phyloP scores from a whole-genome alignment of 2,888 invertebrate genomes.

The Masnerella sp. region DNA sequence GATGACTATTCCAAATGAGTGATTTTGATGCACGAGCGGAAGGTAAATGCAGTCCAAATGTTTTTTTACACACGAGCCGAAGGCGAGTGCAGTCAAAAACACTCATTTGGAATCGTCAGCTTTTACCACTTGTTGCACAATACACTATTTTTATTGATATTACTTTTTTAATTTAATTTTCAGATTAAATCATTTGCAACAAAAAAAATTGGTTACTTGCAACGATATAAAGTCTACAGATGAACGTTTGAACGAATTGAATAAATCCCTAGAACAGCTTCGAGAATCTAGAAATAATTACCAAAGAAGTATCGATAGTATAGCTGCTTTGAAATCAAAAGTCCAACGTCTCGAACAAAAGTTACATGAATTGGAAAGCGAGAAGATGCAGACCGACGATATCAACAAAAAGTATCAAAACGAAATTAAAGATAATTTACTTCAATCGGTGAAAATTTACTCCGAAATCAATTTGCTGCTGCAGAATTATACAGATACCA shows the following conservation, averaged over 20 bases:
- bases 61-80: too few species aligned
- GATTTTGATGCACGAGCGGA: too few species aligned
- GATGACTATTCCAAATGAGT: too few species aligned
- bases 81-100: too few species aligned
- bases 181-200: slow-evolving; percentile 70
- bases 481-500: too few species aligned
- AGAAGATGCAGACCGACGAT: slow-evolving; percentile 69
- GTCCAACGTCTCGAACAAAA: slow-evolving; percentile 68
- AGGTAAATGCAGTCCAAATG: too few species aligned
- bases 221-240: slow-evolving; percentile 71
- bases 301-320: slow-evolving; percentile 63
- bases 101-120: too few species aligned
- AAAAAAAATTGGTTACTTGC: slow-evolving; percentile 49
- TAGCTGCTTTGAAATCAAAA: slow-evolving; percentile 66
- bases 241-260: slow-evolving; percentile 61
- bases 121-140: too few species aligned
- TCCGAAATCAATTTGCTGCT: slow-evolving; percentile 67
- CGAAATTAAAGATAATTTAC: slow-evolving; percentile 68
- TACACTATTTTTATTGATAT: too few species aligned
- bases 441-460: slow-evolving; percentile 70
- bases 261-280: slow-evolving; percentile 64
- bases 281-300: slow-evolving; percentile 61
- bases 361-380: slow-evolving; percentile 68
- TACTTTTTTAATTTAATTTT: slow-evolving; percentile 13
- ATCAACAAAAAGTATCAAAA: slow-evolving; percentile 65